Percentiles rank a stretch among this genome's conserved stretches.
Conservation (phyloP, 1,140 invertebrate genomes). For the Lordiphosa stackelbergi region DNA sequence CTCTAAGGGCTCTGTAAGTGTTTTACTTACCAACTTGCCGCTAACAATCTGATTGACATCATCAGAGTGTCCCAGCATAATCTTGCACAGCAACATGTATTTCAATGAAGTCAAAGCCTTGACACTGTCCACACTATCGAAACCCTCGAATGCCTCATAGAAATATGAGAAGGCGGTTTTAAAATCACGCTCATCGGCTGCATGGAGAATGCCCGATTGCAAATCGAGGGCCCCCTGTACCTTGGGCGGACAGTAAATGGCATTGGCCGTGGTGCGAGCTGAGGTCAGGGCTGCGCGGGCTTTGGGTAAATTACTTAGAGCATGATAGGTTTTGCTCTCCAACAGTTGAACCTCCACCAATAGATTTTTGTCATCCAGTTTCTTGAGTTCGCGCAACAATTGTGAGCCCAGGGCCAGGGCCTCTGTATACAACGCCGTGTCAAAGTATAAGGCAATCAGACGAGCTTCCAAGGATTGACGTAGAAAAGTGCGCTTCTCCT, state of each 20-base stretch:
- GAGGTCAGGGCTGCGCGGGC: constrained; percentile 97
- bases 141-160: constrained; percentile 99
- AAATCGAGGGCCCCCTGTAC: constrained; percentile 97
- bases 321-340: constrained; percentile 99
- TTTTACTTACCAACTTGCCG: constrained; percentile 86
- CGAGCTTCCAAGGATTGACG: constrained; percentile 96
- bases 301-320: constrained; percentile 96
- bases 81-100: constrained; percentile 99
- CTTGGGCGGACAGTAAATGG: constrained; percentile 99
- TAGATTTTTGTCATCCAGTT: constrained; percentile 99
- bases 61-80: constrained; percentile 97
- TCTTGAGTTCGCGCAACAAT: constrained; percentile 96
- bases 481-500: constrained; percentile 97
- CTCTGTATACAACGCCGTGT: constrained; percentile 93
- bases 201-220: constrained; percentile 98
- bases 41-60: constrained; percentile 97
- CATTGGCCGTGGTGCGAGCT: constrained; percentile 98
- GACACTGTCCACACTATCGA: constrained; percentile 94
- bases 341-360: constrained; percentile 97
- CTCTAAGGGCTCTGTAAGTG: not conserved
- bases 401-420: constrained; percentile 89
- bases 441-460: constrained; percentile 95
- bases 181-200: constrained; percentile 99
- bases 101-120: constrained; percentile 96
- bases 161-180: constrained; percentile 99